Evolutionary conservation across 2,113 vertebrate species (phyloP).

Genomic region (Scopus umbretta): DNA sequence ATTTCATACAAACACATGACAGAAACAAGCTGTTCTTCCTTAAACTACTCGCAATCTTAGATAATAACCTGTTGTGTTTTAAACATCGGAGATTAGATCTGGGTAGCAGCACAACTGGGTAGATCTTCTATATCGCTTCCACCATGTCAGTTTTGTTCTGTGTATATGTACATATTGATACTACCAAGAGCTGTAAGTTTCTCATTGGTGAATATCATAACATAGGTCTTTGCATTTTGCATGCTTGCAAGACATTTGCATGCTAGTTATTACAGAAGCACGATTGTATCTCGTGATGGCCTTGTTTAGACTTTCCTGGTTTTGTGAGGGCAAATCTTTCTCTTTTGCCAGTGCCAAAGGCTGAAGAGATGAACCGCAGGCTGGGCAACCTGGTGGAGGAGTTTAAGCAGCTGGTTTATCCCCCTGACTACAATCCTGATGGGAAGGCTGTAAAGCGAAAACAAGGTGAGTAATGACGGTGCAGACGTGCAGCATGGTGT

Average conservation of each 20-base stretch:
- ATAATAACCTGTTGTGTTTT: not conserved
- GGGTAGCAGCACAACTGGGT: not conserved
- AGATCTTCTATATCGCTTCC: not conserved
- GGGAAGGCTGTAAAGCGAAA: conserved; percentile 78
- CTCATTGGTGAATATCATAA: not conserved
- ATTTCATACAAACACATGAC: not conserved
- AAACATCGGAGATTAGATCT: not conserved
- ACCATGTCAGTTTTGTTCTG: not conserved
- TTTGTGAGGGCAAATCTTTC: not conserved
- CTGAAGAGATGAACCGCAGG: conserved; percentile 81
- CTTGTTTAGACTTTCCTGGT: not conserved
- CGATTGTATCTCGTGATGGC: not conserved
- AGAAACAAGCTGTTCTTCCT: not conserved
- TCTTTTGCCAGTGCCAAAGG: conserved; percentile 84
- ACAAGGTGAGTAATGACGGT: conserved; percentile 45
- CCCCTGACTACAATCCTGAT: conserved; percentile 83
- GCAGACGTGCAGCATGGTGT: not conserved
- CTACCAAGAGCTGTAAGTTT: not conserved
- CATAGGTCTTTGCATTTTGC: not conserved
- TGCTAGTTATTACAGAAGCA: not conserved
- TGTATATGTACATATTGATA: not conserved
- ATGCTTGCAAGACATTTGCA: not conserved
- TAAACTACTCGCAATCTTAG: not conserved
- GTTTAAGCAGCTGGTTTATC: conserved; percentile 92
- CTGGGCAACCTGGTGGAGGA: conserved; percentile 83